Evolutionary conservation across 23 tunicate species (phyloP).

Genomic region (Corella eumyota): DNA sequence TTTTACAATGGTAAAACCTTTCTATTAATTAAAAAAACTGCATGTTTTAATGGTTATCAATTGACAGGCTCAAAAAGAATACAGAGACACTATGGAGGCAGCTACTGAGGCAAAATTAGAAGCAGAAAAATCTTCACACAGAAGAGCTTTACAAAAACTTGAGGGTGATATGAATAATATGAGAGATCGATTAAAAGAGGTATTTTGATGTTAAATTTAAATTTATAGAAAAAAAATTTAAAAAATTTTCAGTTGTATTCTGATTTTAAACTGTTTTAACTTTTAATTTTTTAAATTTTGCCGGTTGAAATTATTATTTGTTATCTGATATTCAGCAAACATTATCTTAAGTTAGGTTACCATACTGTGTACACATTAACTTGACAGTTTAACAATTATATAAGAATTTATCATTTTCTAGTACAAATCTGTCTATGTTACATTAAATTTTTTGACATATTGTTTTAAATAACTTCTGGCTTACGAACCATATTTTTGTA

Average conservation of each 20-base stretch:
- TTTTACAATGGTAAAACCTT: no score
- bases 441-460: no score
- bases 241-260: neutral
- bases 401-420: no score
- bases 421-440: no score
- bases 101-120: conserved; percentile 83
- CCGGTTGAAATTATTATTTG: neutral
- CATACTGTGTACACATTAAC: no score
- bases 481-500: neutral
- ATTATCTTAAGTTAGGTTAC: no score
- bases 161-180: conserved; percentile 50
- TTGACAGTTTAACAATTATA: no score
- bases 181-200: conserved; percentile 45
- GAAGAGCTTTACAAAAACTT: conserved; percentile 29
- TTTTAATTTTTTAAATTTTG: no score
- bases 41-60: neutral
- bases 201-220: conserved; percentile 3
- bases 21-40: no score
- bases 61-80: conserved; percentile 85
- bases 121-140: conserved; percentile 64
- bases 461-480: neutral
- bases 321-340: no score
- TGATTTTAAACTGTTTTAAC: neutral
- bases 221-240: neutral
- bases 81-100: conserved; percentile 78